Evolutionary conservation across 2,888 invertebrate genomes (phyloP), one percentile per base, ranked within the genome.

Genomic region (Nymphalis polychloros): DNA sequence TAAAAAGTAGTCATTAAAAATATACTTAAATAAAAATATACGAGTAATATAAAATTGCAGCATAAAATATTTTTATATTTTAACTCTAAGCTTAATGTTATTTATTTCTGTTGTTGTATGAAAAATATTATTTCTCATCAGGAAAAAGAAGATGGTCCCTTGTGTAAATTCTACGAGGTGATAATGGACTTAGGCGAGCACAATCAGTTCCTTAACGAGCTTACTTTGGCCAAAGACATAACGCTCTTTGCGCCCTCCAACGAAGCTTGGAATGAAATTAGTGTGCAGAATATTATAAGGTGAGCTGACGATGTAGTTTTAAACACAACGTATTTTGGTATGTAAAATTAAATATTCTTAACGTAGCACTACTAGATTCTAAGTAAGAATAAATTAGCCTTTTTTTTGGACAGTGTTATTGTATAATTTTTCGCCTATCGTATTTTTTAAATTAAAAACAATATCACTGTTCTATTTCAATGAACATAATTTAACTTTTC

Each of bases 161-260:
- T 97, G 70, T 96, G 94, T 88, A 96, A 96, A 85, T 97, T 98
- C 87, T 96, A 96, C 85, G 95, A 96, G 83, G 95, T 96, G 64
- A 96, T 98, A 72, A 94, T 95, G 88, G 96, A 97, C 79, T 93
- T 94, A 68, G 97, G 96, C 8, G 94, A 95, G 67, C 95, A 96
- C 74, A 92, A 92, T 74, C 90, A 87, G 79, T 96, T 97, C 81
- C 93, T 96, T 83, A 94, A 94, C 71, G 95, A 94, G 73, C 94
- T 97, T 47, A 95, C 94, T 67, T 89, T 93, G 69, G 94, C 95
- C 72, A 94, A 94, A 68, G 96, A 96, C 76, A 94, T 97, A 31
- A 98, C 98, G 4, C 93, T 98, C 68, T 97, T 98, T 84, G 97
- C 97, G 2, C 98, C 98, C 0, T 97, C 97, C 79, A 98, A 98